These are phyloP conservation scores for Eilema caniola DNA, from an alignment of 2,888 invertebrate species.

Conservation along the genomic window DNA sequence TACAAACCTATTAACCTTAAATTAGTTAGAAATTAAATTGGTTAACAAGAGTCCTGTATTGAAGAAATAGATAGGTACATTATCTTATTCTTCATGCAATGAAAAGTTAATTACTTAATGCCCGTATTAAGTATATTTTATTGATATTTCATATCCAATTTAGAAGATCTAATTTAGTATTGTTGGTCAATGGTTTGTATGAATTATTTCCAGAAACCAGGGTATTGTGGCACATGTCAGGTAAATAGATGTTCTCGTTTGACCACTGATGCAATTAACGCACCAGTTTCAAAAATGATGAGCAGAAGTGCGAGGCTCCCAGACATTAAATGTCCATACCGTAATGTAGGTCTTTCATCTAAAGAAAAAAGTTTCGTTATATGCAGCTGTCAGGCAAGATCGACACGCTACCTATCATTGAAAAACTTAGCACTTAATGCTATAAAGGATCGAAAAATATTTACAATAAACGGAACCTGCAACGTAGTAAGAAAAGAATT, in stretches of 20 bases:
- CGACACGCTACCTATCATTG: slow-evolving; percentile 65
- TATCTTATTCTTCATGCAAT: no score
- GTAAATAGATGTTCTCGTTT: slow-evolving; percentile 56
- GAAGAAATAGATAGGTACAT: no score
- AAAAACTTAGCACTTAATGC: slow-evolving; percentile 81
- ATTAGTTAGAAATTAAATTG: no score
- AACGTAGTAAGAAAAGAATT: slow-evolving; percentile 87
- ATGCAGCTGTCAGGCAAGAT: slow-evolving; percentile 67
- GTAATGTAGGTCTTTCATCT: slow-evolving; percentile 63
- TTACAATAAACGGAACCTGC: slow-evolving; percentile 84
- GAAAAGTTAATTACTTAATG: no score
- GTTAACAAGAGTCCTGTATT: no score
- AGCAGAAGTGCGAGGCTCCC: slow-evolving; percentile 15
- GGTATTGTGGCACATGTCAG: slow-evolving; percentile 34
- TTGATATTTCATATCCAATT: background rate
- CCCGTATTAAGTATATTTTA: background rate
- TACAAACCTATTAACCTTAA: no score
- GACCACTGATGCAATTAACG: slow-evolving; percentile 44
- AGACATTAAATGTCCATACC: slow-evolving; percentile 41
- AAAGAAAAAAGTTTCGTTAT: slow-evolving; percentile 77
- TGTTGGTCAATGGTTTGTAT: background rate
- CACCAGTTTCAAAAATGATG: slow-evolving; percentile 27
- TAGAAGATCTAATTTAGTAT: background rate
- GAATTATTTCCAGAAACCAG: slow-evolving; percentile 29
- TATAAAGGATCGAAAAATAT: slow-evolving; percentile 83